Evolutionary conservation across 1,140 invertebrate genomes (phyloP), one percentile per base, ranked within the genome.

Genomic region (Scylla paramamosain): DNA sequence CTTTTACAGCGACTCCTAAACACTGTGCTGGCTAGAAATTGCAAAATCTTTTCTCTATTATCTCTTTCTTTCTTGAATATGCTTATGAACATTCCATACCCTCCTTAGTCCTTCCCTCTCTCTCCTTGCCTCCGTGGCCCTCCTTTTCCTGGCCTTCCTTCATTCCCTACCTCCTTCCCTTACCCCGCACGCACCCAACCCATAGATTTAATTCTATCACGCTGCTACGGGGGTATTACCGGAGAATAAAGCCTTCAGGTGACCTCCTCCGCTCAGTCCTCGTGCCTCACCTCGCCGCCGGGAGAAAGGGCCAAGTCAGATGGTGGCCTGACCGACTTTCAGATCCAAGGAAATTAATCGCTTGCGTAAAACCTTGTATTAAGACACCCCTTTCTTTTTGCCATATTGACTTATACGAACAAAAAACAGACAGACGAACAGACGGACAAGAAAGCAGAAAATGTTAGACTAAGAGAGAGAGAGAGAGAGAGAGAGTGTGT

Each of bases 161-260:
- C 52, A 59, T 20, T 59, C 52, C 52, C 16, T 59, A 8, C 67
- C 67, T 77, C 67, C 67, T n/a, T 77, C 67, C 67, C 67, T 25
- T 77, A 25, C 67, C 67, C 67, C 67, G 67, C 67, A 77, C 67
- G 67, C 67, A 77, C 67, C 67, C 20, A 25, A 20, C 7, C 67
- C 67, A 77, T 77, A 77, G 10, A 77, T 77, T 77, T 77, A 77
- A 77, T 77, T 77, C 67, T 20, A 20, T 77, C 67, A 77, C 67
- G 67, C 67, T 77, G 67, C 67, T 77, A 77, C 67, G n/a, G 67
- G n/a, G n/a, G 67, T 77, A 77, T 77, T 77, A 77, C 67, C 67
- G 25, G 67, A 77, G 67, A 20, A 77, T 77, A 77, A 77, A 77
- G 67, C 67, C 67, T 77, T 77, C 67, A 77, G 67, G 67, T 77